Base-by-base conservation (phyloP, 2,888 invertebrate species). In the Enchytraeus crypticus region DNA sequence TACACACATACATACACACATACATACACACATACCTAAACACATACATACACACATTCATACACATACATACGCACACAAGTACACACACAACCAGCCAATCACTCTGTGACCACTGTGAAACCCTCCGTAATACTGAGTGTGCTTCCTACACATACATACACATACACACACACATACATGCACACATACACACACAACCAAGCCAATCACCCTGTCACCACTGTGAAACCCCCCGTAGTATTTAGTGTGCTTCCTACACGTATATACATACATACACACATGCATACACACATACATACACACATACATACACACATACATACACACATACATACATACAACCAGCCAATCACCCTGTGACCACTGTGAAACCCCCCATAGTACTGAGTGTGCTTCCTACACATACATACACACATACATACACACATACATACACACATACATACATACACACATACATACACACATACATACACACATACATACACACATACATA, bases 201-300 rank as follows among this genome's bases (percentile, higher is more conserved):
- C 98, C 98, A 98, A 98, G 76, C 90, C 88, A 54, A 99, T 90
- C 56, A 99, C 95, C 69, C 92, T 85, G 82, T 97, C 97, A 63
- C 91, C 92, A 83, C 91, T 92, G 80, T 98, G 98, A 81, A 98
- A 98, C 4, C 98, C 98, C 62, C 98, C 98, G 81, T 96, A 98
- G 82, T 98, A 98, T 63, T 96, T 95, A 11, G 96, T 96, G 82
- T 98, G 89, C 53, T 74, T 73, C 75, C 79, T 76, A 38, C 11
- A 54, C 49, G 3, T 26, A 53, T 11, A 8, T 14, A 53, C 53
- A 53, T 29, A n/a, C n/a, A n/a, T n/a, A n/a, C 95, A 98, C 98
- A 98, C 56, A 98, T 84, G 98, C 98, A 98, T 76, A 90, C 88
- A 54, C 98, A 90, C 57, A 99, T 93, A 69, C 92, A 85, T 82